Evolutionary conservation across 2,888 invertebrate species (phyloP).

Genomic region (Lithophane leautieri): DNA sequence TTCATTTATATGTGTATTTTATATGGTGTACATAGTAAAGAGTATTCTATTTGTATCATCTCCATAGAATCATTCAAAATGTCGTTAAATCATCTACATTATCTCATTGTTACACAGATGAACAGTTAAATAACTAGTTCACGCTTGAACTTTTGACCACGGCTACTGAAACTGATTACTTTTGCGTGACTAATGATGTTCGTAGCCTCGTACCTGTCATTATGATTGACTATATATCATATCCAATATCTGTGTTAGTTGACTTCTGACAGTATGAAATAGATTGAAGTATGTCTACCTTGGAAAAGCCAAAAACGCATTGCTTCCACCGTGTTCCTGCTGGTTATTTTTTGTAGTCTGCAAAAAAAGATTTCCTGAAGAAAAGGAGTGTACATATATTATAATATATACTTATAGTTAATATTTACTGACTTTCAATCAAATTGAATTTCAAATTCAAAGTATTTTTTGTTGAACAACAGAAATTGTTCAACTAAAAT

Average conservation of each 20-base stretch:
- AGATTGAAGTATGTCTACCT: background rate
- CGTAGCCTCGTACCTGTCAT: conserved; percentile 27
- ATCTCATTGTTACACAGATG: conserved; percentile 22
- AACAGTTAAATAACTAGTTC: conserved; percentile 53
- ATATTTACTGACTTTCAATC: too few relatives aligned
- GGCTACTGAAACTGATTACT: conserved; percentile 41
- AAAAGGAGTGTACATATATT: background rate
- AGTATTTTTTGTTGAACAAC: too few relatives aligned
- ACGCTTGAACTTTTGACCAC: conserved; percentile 57
- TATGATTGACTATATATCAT: conserved; percentile 21
- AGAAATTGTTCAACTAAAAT: too few relatives aligned
- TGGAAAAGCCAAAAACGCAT: background rate
- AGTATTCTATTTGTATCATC: background rate
- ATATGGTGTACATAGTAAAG: background rate
- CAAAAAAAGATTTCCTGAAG: background rate
- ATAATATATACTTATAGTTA: background rate
- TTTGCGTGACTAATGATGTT: conserved; percentile 46
- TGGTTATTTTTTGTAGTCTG: background rate
- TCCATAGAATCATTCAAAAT: background rate
- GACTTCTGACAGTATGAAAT: background rate
- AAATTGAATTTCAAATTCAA: too few relatives aligned
- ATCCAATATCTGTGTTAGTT: conserved; percentile 11
- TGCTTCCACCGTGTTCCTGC: background rate
- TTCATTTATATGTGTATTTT: background rate
- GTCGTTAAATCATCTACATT: background rate